Base-by-base conservation (phyloP, 2,797 vertebrate species). In the Lycodopsis pacificus region DNA sequence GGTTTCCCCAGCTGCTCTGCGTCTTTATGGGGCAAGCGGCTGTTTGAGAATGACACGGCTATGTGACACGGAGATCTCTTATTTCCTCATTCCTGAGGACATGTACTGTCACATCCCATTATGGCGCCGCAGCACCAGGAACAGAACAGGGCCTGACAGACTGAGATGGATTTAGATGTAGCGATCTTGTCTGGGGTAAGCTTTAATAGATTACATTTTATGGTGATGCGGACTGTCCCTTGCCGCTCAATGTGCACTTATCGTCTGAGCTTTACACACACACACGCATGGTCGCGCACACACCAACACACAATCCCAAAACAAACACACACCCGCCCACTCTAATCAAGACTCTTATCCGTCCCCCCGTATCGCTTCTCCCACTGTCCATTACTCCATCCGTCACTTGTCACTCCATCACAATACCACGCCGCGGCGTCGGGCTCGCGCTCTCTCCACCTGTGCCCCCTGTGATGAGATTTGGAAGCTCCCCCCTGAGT, bases 151-250 rank as follows among this genome's bases (percentile, higher is more conserved):
- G 61, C 76, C 87, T 84, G 92, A 92, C 82, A 81, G 88, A 80
- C 81, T 82, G 86, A 91, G 89, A 90, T 92, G 91, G 92, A 91
- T 94, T 94, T 88, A 91, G 91, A 93, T 92, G 82, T 89, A 87
- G 90, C 65, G 79, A 90, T 91, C 86, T 87, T 86, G 88, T 92
- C 88, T 65, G 77, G 86, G 87, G 86, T 90, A 77, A 90, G 80
- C 86, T 93, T 91, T 93, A 93, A 94, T 93, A 94, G 90, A 93
- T 94, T 91, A 88, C 86, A 91, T 92, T 93, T 93, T 79, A 90
- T 84, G 87, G 88, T 75, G 89, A 91, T 86, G 89, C 61, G 54
- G 78, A 84, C 83, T 79, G 77, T 87, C 85, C 85, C 86, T 73
- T 86, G 87, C 89, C 83, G 66, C 76, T 91, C 89, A 92, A 36